Conservation (phyloP, 2,797 vertebrate genomes). For the Mycteria americana region DNA sequence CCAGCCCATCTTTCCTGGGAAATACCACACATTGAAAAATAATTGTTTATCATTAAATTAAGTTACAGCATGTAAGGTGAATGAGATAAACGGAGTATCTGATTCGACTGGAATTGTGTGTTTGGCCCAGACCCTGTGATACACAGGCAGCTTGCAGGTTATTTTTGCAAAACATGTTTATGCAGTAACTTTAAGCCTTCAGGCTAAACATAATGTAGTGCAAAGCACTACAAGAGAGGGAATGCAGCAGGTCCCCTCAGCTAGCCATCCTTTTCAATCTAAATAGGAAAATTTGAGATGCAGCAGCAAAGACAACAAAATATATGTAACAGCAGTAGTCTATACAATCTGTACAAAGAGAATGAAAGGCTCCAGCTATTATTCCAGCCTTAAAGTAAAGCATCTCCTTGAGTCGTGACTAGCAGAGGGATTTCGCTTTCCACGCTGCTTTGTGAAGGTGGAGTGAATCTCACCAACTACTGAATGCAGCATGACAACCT, state of each 20-base stretch:
- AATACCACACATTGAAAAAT: not conserved
- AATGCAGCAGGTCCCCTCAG: not conserved
- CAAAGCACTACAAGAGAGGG: not conserved
- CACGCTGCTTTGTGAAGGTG: not conserved
- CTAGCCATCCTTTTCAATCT: not conserved
- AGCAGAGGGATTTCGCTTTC: not conserved
- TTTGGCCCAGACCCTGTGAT: not conserved
- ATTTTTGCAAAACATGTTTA: not conserved
- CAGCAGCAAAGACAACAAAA: not conserved
- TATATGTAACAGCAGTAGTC: not conserved
- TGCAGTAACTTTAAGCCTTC: not conserved
- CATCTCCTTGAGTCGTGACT: not conserved
- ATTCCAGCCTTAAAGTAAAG: not conserved
- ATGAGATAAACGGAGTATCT: not conserved
- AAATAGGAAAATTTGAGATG: not conserved
- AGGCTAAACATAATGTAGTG: not conserved
- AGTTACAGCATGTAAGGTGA: not conserved
- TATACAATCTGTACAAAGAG: not conserved
- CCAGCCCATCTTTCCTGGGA: not conserved
- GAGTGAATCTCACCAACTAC: not conserved
- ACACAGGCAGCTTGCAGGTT: not conserved
- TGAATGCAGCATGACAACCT: not conserved
- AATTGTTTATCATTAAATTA: not conserved
- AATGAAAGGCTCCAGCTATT: not conserved
- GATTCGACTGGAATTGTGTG: fast-evolving